Evolutionary conservation across 2,113 vertebrate species (phyloP).

Genomic region (Trematomus loennbergii): DNA sequence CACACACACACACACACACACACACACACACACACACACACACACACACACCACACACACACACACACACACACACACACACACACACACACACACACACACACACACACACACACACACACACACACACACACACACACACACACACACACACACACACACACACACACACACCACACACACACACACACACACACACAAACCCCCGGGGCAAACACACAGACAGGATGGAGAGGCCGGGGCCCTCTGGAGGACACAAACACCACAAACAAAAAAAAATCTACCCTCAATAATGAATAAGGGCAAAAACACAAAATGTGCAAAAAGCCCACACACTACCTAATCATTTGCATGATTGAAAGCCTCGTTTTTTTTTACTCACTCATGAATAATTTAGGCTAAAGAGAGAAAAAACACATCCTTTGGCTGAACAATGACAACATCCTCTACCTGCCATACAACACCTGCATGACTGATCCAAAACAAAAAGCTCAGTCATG

Average conservation of each 20-base stretch:
- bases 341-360: background rate
- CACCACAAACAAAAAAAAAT: conserved; percentile 28
- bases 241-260: conserved; percentile 62
- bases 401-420: background rate
- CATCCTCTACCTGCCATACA: background rate
- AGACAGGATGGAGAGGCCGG: conserved; percentile 69
- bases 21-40: conserved; percentile 42
- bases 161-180: conserved; percentile 35
- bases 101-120: conserved; percentile 35
- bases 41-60: conserved; percentile 30
- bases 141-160: conserved; percentile 35
- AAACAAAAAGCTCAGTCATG: background rate
- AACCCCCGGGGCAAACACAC: conserved; percentile 66
- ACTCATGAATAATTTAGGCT: background rate
- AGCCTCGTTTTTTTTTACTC: background rate
- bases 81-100: conserved; percentile 38
- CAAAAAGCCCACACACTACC: background rate
- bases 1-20: conserved; percentile 30
- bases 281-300: background rate
- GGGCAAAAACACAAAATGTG: background rate
- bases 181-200: conserved; percentile 32
- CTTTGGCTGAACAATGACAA: conserved; percentile 9
- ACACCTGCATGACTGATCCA: background rate
- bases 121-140: conserved; percentile 41
- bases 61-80: conserved; percentile 33